phyloP scores from a whole-genome alignment of 2,113 vertebrate genomes.

The Neopipo cinnamomea region DNA sequence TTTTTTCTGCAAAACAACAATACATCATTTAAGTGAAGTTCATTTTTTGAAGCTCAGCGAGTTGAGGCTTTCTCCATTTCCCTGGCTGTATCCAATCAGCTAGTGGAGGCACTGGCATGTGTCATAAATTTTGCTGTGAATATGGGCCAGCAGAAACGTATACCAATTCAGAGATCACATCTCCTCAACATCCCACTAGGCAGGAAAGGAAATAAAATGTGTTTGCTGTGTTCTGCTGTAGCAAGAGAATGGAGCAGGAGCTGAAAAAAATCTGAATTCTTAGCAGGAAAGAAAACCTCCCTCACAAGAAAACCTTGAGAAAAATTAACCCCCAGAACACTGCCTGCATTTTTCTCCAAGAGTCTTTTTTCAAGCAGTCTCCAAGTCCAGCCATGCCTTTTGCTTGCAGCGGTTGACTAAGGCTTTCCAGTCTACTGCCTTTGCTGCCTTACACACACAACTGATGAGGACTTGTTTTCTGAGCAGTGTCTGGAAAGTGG shows the following conservation, averaged over 20 bases:
- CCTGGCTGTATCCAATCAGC: background rate
- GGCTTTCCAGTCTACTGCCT: background rate
- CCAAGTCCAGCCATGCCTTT: background rate
- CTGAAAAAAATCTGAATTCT: background rate
- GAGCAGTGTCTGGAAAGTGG: background rate
- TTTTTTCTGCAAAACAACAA: conserved; percentile 49
- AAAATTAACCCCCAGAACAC: background rate
- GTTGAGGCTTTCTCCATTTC: conserved; percentile 30
- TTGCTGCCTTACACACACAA: background rate
- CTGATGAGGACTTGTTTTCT: background rate
- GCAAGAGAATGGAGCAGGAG: background rate
- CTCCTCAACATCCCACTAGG: conserved; percentile 10
- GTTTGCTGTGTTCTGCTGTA: conserved; percentile 11
- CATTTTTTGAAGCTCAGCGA: conserved; percentile 29
- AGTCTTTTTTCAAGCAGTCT: background rate
- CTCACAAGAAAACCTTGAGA: background rate
- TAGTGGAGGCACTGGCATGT: background rate
- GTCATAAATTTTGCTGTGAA: conserved; percentile 51
- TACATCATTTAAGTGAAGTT: conserved; percentile 47
- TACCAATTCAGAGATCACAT: conserved; percentile 38
- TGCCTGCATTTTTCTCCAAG: background rate
- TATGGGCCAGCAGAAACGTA: conserved; percentile 29
- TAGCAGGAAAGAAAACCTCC: background rate
- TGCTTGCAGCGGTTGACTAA: background rate
- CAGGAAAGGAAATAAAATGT: conserved; percentile 50